Evolutionary conservation across 1,140 invertebrate species (phyloP).

Genomic region (Achatina immaculata): DNA sequence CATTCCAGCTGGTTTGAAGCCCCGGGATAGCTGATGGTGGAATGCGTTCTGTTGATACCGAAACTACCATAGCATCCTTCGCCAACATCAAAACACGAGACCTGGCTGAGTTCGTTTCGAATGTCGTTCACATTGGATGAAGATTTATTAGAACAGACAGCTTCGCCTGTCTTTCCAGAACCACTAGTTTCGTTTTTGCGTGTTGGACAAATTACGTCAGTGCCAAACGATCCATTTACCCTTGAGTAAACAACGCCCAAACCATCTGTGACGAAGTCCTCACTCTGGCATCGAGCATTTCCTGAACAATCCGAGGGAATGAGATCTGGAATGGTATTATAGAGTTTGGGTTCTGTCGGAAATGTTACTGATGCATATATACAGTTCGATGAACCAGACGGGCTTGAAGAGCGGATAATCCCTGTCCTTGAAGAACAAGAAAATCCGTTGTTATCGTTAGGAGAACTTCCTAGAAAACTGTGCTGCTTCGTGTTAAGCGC

Average conservation of each 20-base stretch:
- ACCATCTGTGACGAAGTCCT: neutral
- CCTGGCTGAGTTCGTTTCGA: neutral
- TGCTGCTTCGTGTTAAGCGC: neutral
- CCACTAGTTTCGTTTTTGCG: neutral
- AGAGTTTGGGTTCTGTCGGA: constrained; percentile 29
- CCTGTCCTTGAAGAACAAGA: neutral
- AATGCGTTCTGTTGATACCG: neutral
- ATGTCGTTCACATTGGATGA: neutral
- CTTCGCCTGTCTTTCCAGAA: neutral
- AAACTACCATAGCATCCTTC: neutral
- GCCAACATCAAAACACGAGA: neutral
- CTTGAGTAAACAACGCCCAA: constrained; percentile 3
- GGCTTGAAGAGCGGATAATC: constrained; percentile 2
- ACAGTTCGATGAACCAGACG: constrained; percentile 7
- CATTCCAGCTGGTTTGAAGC: neutral
- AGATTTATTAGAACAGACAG: neutral
- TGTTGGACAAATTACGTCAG: neutral
- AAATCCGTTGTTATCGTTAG: neutral
- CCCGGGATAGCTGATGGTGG: neutral
- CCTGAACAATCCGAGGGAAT: neutral
- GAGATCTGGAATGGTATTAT: constrained; percentile 32
- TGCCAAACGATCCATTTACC: neutral
- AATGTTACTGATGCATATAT: constrained; percentile 31
- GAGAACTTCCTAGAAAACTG: neutral
- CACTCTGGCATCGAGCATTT: neutral